Conservation (phyloP, 2,797 vertebrate species). For the Apodemus agrarius region DNA sequence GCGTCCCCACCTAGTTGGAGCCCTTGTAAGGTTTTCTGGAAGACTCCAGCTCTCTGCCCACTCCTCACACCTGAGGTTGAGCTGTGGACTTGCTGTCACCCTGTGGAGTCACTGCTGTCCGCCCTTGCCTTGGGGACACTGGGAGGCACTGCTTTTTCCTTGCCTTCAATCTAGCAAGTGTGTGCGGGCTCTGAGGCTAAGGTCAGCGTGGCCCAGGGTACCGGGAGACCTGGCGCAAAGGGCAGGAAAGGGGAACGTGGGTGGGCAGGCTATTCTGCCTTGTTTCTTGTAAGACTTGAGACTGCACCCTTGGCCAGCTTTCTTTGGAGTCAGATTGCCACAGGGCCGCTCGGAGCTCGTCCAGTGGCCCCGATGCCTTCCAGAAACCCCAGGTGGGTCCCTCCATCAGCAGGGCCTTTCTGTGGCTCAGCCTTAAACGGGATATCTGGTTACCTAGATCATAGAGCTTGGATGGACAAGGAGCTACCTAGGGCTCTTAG, state of each 20-base stretch:
- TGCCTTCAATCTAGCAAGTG: neutral
- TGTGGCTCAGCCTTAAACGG: neutral
- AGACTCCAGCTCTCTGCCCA: neutral
- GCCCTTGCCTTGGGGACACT: neutral
- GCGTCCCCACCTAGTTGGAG: neutral
- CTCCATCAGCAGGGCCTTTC: neutral
- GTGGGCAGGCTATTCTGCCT: rapidly evolving
- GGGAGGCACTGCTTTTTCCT: neutral
- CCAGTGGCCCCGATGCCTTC: neutral
- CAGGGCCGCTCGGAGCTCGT: neutral
- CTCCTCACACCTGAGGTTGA: rapidly evolving
- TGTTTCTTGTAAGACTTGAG: too few relatives aligned
- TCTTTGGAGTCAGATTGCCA: neutral
- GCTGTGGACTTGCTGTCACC: too few relatives aligned
- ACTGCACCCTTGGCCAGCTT: neutral
- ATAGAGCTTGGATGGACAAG: too few relatives aligned
- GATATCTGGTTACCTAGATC: neutral
- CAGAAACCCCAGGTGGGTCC: rapidly evolving
- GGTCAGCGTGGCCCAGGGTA: neutral
- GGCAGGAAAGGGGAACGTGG: neutral
- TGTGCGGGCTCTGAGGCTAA: neutral
- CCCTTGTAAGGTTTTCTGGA: neutral
- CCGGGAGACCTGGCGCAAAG: neutral
- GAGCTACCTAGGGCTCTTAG: too few relatives aligned
- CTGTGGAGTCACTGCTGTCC: rapidly evolving